Conservation (phyloP, 23 tunicate species). For the Botrylloides violaceus region DNA sequence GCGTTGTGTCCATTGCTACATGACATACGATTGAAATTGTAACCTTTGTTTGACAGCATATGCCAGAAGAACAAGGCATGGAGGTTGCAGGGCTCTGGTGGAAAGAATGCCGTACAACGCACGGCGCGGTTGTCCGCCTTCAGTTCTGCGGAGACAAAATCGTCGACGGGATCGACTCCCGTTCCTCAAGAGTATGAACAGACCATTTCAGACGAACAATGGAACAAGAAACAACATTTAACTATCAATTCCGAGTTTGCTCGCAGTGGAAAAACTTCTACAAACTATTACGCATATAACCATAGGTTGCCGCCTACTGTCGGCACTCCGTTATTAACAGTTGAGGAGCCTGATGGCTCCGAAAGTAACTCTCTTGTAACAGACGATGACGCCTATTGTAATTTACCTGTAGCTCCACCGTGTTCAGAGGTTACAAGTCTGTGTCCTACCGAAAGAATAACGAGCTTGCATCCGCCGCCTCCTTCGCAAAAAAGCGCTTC, state of each 20-base stretch:
- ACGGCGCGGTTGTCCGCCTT: conserved; percentile 15
- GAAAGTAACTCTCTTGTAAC: not conserved
- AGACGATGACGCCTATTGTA: conserved; percentile 16
- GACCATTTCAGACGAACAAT: not conserved
- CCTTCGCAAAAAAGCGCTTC: conserved; percentile 24
- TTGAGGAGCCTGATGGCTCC: conserved; percentile 13
- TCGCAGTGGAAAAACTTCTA: not conserved
- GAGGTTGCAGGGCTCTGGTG: not conserved
- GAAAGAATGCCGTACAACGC: not conserved
- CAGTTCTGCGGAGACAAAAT: conserved; percentile 12
- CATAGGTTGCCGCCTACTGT: conserved; percentile 12
- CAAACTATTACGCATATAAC: not conserved
- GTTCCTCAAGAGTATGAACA: conserved; percentile 19
- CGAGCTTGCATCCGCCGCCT: conserved; percentile 12
- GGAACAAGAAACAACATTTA: not conserved
- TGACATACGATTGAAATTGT: not conserved
- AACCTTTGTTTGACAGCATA: not conserved
- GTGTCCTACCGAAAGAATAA: not conserved
- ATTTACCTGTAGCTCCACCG: conserved; percentile 12
- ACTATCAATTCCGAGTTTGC: not conserved
- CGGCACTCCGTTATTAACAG: conserved; percentile 14
- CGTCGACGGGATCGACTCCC: conserved; percentile 19
- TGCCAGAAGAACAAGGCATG: conserved; percentile 8
- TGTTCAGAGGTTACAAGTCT: conserved; percentile 10
- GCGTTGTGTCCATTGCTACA: not conserved